These are phyloP conservation scores for Drosophila ambigua DNA, from an alignment of 1,140 invertebrate genomes.

Conservation along the genomic window DNA sequence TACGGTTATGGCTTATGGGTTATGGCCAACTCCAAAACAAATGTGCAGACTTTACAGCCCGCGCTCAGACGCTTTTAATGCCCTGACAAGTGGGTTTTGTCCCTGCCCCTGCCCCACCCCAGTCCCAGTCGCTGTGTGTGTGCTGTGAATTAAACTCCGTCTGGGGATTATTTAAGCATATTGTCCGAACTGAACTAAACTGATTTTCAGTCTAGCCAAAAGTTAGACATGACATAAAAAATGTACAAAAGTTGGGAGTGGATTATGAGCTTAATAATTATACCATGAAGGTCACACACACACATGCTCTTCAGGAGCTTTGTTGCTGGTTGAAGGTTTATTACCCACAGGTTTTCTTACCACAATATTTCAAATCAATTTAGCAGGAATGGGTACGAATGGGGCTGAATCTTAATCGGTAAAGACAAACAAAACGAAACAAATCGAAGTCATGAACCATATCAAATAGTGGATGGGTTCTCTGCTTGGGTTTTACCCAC, in stretches of 20 bases:
- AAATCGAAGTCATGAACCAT: too few relatives aligned
- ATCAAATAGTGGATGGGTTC: too few relatives aligned
- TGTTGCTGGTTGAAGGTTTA: too few relatives aligned
- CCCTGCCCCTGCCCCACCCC: conserved; percentile 4
- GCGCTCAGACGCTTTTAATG: conserved; percentile 40
- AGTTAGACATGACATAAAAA: conserved; percentile 45
- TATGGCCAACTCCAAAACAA: conserved; percentile 43
- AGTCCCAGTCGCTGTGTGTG: conserved; percentile 22
- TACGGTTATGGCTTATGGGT: conserved; percentile 56
- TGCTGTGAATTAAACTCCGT: conserved; percentile 38
- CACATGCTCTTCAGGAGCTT: too few relatives aligned
- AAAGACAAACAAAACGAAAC: too few relatives aligned
- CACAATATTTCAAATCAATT: too few relatives aligned
- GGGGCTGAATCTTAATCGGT: too few relatives aligned
- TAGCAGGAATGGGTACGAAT: too few relatives aligned
- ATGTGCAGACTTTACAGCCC: conserved; percentile 43
- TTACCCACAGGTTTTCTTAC: too few relatives aligned
- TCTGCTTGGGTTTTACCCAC: too few relatives aligned
- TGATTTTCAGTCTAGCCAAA: conserved; percentile 50
- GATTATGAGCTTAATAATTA: conserved; percentile 18
- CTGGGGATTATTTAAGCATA: conserved; percentile 52
- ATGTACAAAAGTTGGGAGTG: conserved; percentile 34
- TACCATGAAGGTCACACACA: too few relatives aligned
- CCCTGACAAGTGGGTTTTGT: conserved; percentile 38
- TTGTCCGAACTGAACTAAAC: conserved; percentile 25